Conservation (phyloP, 2,113 vertebrate genomes). For the Chaetodon trifascialis region DNA sequence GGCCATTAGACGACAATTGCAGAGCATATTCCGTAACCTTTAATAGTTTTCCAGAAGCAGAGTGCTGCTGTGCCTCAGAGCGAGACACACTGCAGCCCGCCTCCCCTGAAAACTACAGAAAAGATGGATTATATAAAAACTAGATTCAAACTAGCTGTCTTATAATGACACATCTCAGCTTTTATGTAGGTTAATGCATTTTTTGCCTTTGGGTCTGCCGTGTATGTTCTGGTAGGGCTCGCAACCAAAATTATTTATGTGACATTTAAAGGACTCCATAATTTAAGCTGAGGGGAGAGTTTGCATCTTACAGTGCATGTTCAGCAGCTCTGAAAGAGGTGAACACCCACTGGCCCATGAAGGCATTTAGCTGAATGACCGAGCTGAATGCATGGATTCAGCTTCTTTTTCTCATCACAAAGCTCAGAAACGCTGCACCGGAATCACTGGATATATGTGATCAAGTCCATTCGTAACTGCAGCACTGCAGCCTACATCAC, state of each 20-base stretch:
- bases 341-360: constrained; percentile 1
- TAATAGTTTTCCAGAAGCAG: neutral
- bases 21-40: neutral
- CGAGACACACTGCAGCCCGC: no score
- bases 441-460: neutral
- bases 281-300: constrained; percentile 30
- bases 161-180: neutral
- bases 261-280: constrained; percentile 45
- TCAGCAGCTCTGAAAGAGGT: constrained; percentile 23
- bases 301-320: constrained; percentile 22
- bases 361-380: neutral
- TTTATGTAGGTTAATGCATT: constrained; percentile 48
- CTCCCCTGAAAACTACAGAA: neutral
- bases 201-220: constrained; percentile 26
- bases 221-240: neutral
- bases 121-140: neutral
- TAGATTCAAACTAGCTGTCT: neutral
- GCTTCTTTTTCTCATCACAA: neutral
- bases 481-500: no score
- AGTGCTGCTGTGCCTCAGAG: neutral
- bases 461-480: neutral
- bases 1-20: neutral
- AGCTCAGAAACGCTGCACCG: neutral
- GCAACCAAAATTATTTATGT: constrained; percentile 55
- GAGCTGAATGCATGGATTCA: neutral